Percentiles rank a stretch among this genome's conserved stretches.
Conservation (phyloP, 2,888 invertebrate genomes). For the Lepas anatifera region DNA sequence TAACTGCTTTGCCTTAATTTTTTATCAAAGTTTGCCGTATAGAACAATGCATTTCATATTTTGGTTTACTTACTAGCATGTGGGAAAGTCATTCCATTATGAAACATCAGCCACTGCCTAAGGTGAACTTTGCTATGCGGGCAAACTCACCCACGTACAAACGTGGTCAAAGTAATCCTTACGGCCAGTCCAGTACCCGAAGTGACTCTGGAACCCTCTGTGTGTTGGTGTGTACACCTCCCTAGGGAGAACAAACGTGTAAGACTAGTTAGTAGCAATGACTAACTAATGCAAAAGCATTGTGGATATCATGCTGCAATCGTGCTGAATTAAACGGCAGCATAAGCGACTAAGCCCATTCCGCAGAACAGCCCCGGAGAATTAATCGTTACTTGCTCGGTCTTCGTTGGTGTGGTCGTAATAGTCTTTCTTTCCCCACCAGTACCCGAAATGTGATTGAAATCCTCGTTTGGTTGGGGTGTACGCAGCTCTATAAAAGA, state of each 20-base stretch:
- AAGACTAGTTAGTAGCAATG: background rate
- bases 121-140: too few species aligned
- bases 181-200: constrained; percentile 80
- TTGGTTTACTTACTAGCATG: too few species aligned
- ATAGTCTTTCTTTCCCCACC: constrained; percentile 82
- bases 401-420: constrained; percentile 58
- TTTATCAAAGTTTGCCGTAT: too few species aligned
- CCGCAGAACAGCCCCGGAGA: too few species aligned
- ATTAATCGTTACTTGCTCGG: background rate
- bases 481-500: constrained; percentile 35
- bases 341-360: too few species aligned
- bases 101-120: too few species aligned
- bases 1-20: too few species aligned
- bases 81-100: too few species aligned
- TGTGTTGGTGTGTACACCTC: constrained; percentile 58
- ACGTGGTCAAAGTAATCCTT: constrained; percentile 78
- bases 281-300: too few species aligned
- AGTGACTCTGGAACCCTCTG: constrained; percentile 65
- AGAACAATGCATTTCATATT: too few species aligned
- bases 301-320: too few species aligned
- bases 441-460: constrained; percentile 67
- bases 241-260: constrained; percentile 43
- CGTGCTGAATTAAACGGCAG: too few species aligned
- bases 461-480: constrained; percentile 66
- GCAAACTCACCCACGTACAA: background rate